Base-by-base conservation (phyloP, 2,113 vertebrate species). In the Indicator indicator region DNA sequence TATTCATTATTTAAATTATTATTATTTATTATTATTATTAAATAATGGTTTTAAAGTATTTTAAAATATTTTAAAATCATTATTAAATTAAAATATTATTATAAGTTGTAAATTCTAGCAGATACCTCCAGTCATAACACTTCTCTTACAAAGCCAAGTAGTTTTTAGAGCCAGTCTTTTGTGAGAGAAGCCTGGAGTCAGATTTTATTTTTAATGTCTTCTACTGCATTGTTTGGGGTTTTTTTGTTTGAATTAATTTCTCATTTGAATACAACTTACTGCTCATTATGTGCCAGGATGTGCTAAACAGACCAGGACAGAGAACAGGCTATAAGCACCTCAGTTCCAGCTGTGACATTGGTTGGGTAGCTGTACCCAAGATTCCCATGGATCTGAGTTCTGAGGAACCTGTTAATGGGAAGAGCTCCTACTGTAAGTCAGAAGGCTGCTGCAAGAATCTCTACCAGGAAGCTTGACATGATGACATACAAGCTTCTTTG, bases 401-500 rank as follows among this genome's bases (percentile, higher is more conserved):
- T 71, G 69, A 90, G 69, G 83, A 93, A 81, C 42, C 59, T 58
- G 24, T 10, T 58, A 56, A 63, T 17, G 74, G 59, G 60, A 7
- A 67, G 23, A 55, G 73, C 75, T 65, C 40, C 68, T 65, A 1
- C 72, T 69, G 59, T 16, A 86, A 54, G 42, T 67, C 76, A 67
- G 46, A 67, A 92, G 72, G 64, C 83, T 90, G 88, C 72, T 76
- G 62, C 77, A 78, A 48, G 81, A 72, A 75, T 58, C 68, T 42
- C 63, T 93, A 90, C 77, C 90, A 96, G 93, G 77, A 92, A 62
- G 33, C 83, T 93, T n/a, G 1, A 83, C 75, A 86, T 1, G 1
- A 77, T 71, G 67, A 81, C 91, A 90, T 94, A 91, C 86, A 88
- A 95, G 90, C 59, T 74, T 13, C 95, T 96, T 97, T 95, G 91